Evolutionary conservation across 2,797 vertebrate species (phyloP).

Genomic region (Eidolon dupreanum): DNA sequence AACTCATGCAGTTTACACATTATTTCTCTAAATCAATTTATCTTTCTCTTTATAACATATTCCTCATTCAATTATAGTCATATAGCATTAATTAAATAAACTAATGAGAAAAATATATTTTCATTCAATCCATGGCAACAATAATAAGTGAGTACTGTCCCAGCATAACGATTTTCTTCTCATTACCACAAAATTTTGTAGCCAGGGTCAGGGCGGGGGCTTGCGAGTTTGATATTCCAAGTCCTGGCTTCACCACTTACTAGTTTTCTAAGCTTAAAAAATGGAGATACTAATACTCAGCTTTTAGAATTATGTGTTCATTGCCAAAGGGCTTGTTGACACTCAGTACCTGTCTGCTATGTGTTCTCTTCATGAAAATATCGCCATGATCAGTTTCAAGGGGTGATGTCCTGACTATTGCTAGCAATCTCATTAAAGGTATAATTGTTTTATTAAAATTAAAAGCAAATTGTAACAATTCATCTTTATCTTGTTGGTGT

Average conservation of each 20-base stretch:
- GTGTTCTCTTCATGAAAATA: neutral
- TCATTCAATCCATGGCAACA: neutral
- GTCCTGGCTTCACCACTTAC: neutral
- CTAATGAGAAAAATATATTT: neutral
- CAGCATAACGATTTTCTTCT: neutral
- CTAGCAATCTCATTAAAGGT: neutral
- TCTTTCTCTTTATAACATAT: neutral
- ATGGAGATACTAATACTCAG: neutral
- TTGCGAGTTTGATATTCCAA: neutral
- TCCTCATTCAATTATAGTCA: neutral
- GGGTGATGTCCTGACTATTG: accelerated
- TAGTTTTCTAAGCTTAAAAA: neutral
- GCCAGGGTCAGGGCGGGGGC: accelerated
- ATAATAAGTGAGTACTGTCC: neutral
- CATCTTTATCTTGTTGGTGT: neutral
- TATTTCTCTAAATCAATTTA: neutral
- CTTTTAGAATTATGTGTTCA: neutral
- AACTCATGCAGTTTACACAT: neutral
- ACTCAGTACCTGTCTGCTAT: neutral
- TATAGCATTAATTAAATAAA: neutral
- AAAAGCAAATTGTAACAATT: neutral
- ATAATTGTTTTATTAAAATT: neutral
- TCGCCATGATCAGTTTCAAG: neutral
- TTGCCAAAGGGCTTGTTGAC: neutral
- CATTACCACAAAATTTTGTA: neutral